Conservation (phyloP, 2,113 vertebrate genomes). For the Tragelaphus buxtoni region DNA sequence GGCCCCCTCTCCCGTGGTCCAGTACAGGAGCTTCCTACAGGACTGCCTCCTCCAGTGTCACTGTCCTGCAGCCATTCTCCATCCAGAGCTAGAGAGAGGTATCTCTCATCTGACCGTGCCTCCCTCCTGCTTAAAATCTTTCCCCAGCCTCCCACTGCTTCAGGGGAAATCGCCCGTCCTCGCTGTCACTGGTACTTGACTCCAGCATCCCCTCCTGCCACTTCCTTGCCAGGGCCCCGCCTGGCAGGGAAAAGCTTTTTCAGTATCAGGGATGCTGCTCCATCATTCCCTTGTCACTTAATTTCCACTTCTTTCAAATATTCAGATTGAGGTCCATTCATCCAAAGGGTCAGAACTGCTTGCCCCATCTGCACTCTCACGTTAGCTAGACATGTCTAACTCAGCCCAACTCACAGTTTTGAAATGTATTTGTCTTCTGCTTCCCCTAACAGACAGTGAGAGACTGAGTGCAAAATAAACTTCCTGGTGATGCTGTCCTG, state of each 20-base stretch:
- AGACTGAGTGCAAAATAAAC: not conserved
- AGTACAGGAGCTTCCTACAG: not conserved
- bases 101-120: not conserved
- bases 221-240: not conserved
- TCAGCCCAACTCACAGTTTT: not conserved
- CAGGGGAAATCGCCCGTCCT: not conserved
- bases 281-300: not conserved
- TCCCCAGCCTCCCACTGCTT: not conserved
- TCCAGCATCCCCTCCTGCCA: not conserved
- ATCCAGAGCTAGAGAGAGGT: not conserved
- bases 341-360: not conserved
- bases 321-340: not conserved
- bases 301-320: not conserved
- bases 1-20: not conserved
- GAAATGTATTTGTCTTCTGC: not conserved
- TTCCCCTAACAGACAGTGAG: not conserved
- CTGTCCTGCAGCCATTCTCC: not conserved
- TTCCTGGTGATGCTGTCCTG: not conserved
- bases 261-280: not conserved
- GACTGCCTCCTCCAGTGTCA: not conserved
- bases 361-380: no score
- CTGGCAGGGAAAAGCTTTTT: not conserved
- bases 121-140: not conserved
- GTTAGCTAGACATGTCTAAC: not conserved
- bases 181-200: rapidly evolving